A percentile compares a stretch with the other conserved stretches of the same genome.
These are phyloP conservation scores for Ylistrum balloti DNA, from an alignment of 1,140 invertebrate species.

Conservation along the genomic window DNA sequence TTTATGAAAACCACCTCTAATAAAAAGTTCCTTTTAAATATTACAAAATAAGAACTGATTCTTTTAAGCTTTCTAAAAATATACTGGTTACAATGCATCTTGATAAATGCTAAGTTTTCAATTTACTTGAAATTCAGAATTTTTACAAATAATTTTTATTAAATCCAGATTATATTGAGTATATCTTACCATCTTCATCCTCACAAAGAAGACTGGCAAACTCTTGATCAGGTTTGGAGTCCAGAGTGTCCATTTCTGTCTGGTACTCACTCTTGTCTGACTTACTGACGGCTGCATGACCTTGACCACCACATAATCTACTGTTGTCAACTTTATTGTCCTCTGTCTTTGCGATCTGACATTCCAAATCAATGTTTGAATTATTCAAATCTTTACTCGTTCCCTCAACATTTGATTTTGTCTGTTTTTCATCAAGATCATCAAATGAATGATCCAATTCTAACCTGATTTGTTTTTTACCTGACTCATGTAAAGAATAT, in stretches of 20 bases:
- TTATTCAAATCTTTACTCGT: background rate
- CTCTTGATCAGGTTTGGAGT: background rate
- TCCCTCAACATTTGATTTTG: slow-evolving; percentile 40
- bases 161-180: too few relatives aligned
- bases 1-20: background rate
- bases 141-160: too few relatives aligned
- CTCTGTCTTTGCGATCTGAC: background rate
- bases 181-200: slow-evolving; percentile 51
- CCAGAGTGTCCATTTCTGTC: too few relatives aligned
- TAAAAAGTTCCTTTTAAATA: too few relatives aligned
- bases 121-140: too few relatives aligned
- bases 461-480: background rate
- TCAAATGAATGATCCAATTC: background rate
- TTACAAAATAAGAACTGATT: too few relatives aligned
- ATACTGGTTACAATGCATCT: too few relatives aligned
- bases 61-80: too few relatives aligned
- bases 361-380: background rate
- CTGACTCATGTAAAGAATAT: background rate
- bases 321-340: too few relatives aligned
- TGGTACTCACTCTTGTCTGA: background rate
- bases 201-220: slow-evolving; percentile 43
- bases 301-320: background rate
- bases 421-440: slow-evolving; percentile 1
- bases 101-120: too few relatives aligned
- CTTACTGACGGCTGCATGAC: background rate